Percentiles rank a stretch among this genome's conserved stretches.
Conservation (phyloP, 2,113 vertebrate species). For the Eclectus roratus region DNA sequence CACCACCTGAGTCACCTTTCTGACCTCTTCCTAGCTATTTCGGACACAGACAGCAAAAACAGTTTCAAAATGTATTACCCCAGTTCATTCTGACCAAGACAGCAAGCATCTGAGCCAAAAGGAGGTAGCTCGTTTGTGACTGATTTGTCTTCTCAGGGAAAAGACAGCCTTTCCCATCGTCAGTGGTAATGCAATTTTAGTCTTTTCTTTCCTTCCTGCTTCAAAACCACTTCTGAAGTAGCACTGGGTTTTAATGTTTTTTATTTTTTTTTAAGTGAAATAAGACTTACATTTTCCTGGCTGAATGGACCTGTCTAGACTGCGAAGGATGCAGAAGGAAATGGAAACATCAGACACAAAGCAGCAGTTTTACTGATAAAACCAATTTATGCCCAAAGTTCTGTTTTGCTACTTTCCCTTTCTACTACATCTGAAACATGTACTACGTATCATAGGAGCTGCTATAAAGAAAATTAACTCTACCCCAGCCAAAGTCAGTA, state of each 20-base stretch:
- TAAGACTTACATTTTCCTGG: neutral
- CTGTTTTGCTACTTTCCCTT: neutral
- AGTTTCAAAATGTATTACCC: neutral
- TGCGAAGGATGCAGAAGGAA: neutral
- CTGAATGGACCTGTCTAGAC: neutral
- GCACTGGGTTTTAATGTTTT: rapidly evolving
- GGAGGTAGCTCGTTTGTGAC: neutral
- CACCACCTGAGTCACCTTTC: neutral
- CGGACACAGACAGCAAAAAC: neutral
- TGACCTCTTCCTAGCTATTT: neutral
- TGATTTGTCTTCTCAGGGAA: neutral
- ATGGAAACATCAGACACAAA: neutral
- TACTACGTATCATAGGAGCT: neutral
- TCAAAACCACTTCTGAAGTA: neutral
- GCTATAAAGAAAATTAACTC: neutral
- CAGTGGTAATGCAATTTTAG: neutral
- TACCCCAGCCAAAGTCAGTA: neutral
- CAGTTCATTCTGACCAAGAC: neutral
- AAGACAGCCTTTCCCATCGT: rapidly evolving
- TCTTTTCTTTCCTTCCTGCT: neutral
- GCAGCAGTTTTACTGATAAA: neutral
- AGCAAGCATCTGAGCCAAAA: neutral
- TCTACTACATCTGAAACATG: neutral
- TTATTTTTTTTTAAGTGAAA: neutral
- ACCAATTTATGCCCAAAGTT: neutral